Conservation (phyloP, 2,888 invertebrate species). For the Nephrotoma flavescens region DNA sequence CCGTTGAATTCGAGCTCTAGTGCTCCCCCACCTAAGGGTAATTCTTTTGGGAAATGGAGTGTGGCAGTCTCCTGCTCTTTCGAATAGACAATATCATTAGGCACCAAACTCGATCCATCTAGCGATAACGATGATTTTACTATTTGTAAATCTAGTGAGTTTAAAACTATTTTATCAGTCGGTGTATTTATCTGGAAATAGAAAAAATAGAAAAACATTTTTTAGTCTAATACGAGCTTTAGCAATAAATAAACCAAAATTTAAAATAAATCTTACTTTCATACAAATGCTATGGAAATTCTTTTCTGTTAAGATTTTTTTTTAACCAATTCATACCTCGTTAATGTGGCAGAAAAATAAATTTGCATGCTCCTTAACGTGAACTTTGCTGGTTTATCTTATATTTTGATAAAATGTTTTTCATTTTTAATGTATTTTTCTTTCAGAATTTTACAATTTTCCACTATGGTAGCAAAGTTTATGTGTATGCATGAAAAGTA, state of each 20-base stretch:
- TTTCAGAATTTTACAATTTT: too few species aligned
- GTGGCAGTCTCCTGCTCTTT: constrained; percentile 53
- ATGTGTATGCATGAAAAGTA: too few species aligned
- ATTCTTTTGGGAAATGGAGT: constrained; percentile 43
- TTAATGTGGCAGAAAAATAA: too few species aligned
- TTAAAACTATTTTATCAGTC: constrained; percentile 56
- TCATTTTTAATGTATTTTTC: too few species aligned
- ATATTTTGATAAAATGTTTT: too few species aligned
- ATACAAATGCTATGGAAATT: too few species aligned
- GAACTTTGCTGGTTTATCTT: too few species aligned
- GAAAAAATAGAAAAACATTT: constrained; percentile 14
- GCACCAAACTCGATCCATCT: constrained; percentile 27
- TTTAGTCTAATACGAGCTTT: not conserved
- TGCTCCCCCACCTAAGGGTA: constrained; percentile 37
- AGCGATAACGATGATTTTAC: constrained; percentile 41
- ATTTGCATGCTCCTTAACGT: too few species aligned
- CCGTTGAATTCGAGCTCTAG: constrained; percentile 66
- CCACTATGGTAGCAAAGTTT: too few species aligned
- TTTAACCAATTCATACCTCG: too few species aligned
- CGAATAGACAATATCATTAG: constrained; percentile 22
- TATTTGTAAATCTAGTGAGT: constrained; percentile 62
- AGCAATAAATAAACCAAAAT: too few species aligned
- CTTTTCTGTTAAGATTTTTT: too few species aligned
- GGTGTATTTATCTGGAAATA: constrained; percentile 18
- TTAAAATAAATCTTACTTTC: not conserved